phyloP scores from a whole-genome alignment of 1,140 invertebrate species.

The Chionoecetes opilio region DNA sequence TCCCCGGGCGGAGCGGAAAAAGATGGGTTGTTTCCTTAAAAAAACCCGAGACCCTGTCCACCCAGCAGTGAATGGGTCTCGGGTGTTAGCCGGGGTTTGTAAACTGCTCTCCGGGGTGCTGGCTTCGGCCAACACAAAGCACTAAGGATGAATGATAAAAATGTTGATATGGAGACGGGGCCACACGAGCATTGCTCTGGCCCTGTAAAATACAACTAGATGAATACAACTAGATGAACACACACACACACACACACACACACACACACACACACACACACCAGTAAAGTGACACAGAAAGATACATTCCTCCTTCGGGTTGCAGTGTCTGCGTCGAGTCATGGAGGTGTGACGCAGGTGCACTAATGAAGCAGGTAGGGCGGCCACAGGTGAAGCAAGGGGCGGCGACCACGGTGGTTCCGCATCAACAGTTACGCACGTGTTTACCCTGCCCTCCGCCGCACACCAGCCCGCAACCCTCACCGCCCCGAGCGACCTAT shows the following conservation, averaged over 20 bases:
- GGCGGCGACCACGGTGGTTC: background rate
- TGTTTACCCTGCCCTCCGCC: background rate
- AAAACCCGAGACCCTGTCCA: too few relatives aligned
- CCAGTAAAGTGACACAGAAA: background rate
- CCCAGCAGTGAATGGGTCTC: too few relatives aligned
- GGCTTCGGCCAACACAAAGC: too few relatives aligned
- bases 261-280: slow-evolving; percentile 17
- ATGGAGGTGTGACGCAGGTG: background rate
- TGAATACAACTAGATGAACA: too few relatives aligned
- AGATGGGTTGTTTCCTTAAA: too few relatives aligned
- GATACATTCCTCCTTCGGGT: background rate
- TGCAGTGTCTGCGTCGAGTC: background rate
- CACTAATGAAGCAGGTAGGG: slow-evolving; percentile 4
- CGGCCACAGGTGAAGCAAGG: background rate
- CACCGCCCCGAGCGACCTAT: background rate
- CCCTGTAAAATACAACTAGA: too few relatives aligned
- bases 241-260: slow-evolving; percentile 46
- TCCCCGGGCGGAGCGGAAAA: too few relatives aligned
- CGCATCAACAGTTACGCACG: background rate
- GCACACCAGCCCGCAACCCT: background rate
- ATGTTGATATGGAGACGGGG: too few relatives aligned
- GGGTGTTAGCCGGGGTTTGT: too few relatives aligned
- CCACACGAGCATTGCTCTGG: too few relatives aligned
- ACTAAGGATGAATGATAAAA: too few relatives aligned
- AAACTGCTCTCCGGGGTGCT: too few relatives aligned